Evolutionary conservation across 2,888 invertebrate species (phyloP).

Genomic region (Megaustenia siamemsis): DNA sequence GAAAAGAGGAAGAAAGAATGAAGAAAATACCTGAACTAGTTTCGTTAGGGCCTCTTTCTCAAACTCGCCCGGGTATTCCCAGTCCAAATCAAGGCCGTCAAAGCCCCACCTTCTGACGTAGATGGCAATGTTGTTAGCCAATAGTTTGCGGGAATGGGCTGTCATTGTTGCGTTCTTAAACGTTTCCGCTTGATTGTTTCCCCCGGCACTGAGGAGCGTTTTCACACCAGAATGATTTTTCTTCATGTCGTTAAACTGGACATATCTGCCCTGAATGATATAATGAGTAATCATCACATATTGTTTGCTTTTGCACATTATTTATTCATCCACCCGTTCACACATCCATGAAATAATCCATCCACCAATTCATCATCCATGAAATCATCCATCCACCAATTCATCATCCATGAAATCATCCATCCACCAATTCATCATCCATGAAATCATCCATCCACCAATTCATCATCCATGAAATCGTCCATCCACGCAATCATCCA

Average conservation of each 20-base stretch:
- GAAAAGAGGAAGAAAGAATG: no score
- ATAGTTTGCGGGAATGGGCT: slow-evolving; percentile 59
- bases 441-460: no score
- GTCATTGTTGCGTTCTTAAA: slow-evolving; percentile 35
- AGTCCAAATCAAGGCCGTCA: slow-evolving; percentile 75
- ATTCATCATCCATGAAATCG: no score
- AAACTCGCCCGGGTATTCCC: slow-evolving; percentile 73
- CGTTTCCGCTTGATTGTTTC: slow-evolving; percentile 61
- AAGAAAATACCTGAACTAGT: slow-evolving; percentile 37
- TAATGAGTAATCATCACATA: not conserved
- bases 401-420: not conserved
- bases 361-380: not conserved
- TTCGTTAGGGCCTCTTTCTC: slow-evolving; percentile 44
- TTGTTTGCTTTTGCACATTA: not conserved
- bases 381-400: not conserved
- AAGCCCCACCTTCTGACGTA: slow-evolving; percentile 69
- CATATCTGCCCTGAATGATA: slow-evolving; percentile 31
- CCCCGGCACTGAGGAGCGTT: slow-evolving; percentile 74
- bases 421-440: not conserved
- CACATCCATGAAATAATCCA: not conserved
- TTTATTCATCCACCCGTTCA: not conserved
- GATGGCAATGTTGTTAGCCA: slow-evolving; percentile 63
- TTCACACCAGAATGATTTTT: slow-evolving; percentile 63
- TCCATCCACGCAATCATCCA: no score
- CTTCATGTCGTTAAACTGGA: slow-evolving; percentile 67